Conservation (phyloP, 2,113 vertebrate species). For the Xiphorhynchus elegans region DNA sequence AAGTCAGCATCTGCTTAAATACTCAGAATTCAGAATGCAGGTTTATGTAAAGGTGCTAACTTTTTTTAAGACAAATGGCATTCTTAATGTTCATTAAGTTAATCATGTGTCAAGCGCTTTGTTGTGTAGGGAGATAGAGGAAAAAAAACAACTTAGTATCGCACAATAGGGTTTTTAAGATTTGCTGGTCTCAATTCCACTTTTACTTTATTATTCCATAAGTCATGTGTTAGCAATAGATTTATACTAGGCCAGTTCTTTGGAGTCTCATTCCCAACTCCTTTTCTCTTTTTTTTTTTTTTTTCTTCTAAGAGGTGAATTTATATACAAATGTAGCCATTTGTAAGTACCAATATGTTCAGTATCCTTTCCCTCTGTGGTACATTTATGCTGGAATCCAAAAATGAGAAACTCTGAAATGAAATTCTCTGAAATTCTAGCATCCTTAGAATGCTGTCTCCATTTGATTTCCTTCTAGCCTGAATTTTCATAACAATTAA, state of each 20-base stretch:
- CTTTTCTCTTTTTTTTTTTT: neutral
- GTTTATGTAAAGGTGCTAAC: neutral
- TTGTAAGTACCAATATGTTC: neutral
- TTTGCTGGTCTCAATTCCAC: neutral
- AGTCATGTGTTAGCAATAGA: neutral
- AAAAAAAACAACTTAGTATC: neutral
- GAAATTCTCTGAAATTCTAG: neutral
- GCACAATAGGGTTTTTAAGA: neutral
- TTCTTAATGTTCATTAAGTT: neutral
- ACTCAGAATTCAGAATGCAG: neutral
- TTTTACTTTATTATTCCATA: neutral
- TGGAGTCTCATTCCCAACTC: neutral
- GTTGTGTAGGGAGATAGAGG: neutral
- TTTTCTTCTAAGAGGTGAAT: neutral
- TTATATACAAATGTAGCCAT: neutral
- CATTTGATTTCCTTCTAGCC: neutral
- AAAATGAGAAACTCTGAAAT: slow-evolving; percentile 2
- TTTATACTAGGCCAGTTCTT: neutral
- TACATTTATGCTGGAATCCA: neutral
- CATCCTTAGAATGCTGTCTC: neutral
- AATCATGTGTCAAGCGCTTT: neutral
- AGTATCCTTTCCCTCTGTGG: neutral
- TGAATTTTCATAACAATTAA: neutral
- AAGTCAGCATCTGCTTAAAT: neutral
- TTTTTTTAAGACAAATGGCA: neutral